These are phyloP conservation scores for Clarias batrachus DNA, from an alignment of 2,113 vertebrate genomes.

Conservation along the genomic window DNA sequence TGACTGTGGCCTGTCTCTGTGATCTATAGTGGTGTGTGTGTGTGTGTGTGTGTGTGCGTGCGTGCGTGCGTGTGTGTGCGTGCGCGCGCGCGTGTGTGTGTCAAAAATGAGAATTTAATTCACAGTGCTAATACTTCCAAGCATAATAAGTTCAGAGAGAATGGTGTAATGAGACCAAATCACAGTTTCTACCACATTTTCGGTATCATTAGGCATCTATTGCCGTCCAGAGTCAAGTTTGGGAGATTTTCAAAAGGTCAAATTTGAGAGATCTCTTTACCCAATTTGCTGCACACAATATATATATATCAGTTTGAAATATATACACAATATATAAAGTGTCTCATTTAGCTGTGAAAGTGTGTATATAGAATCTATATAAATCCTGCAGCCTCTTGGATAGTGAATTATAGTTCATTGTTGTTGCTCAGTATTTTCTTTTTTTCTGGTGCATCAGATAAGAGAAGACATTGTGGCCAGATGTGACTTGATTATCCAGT, in stretches of 20 bases:
- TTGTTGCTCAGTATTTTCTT: background rate
- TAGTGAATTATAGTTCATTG: background rate
- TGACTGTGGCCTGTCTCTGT: too few species aligned
- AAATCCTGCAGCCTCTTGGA: background rate
- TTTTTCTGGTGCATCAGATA: conserved; percentile 18
- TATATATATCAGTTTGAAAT: too few species aligned
- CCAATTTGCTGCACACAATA: too few species aligned
- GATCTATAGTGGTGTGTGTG: too few species aligned
- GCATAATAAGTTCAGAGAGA: background rate
- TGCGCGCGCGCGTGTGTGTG: background rate
- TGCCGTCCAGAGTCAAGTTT: background rate
- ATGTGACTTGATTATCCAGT: conserved; percentile 10
- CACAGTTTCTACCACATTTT: background rate
- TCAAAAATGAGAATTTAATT: background rate
- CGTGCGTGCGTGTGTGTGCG: background rate
- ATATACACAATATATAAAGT: too few species aligned
- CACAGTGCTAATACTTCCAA: background rate
- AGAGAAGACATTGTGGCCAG: conserved; percentile 11
- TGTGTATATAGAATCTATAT: background rate
- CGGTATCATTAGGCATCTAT: too few species aligned
- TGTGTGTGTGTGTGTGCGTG: background rate
- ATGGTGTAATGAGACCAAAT: background rate
- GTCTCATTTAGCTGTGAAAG: too few species aligned
- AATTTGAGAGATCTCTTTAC: background rate
- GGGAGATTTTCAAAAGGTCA: too few species aligned